These are phyloP conservation scores for Porites divaricata DNA, from an alignment of 92 coral and sea anemone genomes.

Conservation along the genomic window DNA sequence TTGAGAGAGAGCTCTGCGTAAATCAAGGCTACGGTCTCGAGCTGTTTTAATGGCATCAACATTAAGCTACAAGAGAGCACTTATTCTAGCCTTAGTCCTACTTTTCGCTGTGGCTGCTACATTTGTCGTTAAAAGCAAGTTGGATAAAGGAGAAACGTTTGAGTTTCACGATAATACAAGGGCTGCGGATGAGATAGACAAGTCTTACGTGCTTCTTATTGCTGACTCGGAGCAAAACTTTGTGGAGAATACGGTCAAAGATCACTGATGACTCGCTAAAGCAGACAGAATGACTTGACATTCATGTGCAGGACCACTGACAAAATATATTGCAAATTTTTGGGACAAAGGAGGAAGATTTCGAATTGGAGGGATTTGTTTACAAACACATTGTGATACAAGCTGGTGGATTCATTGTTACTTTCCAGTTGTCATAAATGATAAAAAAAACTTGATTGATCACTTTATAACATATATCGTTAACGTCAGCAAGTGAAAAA, in stretches of 20 bases:
- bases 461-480: too few relatives aligned
- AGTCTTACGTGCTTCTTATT: constrained; percentile 63
- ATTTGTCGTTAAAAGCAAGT: constrained; percentile 15
- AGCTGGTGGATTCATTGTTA: too few relatives aligned
- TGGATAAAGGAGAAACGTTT: background rate
- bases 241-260: background rate
- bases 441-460: too few relatives aligned
- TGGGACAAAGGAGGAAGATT: too few relatives aligned
- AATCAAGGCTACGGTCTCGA: background rate
- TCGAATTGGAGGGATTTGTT: too few relatives aligned
- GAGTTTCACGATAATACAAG: constrained; percentile 62
- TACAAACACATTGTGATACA: too few relatives aligned
- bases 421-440: too few relatives aligned
- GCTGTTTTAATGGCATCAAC: constrained; percentile 14
- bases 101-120: constrained; percentile 43
- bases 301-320: too few relatives aligned
- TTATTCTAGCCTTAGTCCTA: constrained; percentile 29
- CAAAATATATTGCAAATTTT: too few relatives aligned
- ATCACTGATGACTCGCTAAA: background rate
- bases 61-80: constrained; percentile 32
- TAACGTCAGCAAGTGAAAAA: too few relatives aligned
- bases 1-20: background rate
- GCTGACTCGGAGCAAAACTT: constrained; percentile 58
- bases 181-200: constrained; percentile 71
- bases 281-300: too few relatives aligned